A percentile compares a stretch with the other conserved stretches of the same genome.
These are phyloP conservation scores for Sebastes vulpes DNA, from an alignment of 2,797 vertebrate genomes.

Conservation along the genomic window DNA sequence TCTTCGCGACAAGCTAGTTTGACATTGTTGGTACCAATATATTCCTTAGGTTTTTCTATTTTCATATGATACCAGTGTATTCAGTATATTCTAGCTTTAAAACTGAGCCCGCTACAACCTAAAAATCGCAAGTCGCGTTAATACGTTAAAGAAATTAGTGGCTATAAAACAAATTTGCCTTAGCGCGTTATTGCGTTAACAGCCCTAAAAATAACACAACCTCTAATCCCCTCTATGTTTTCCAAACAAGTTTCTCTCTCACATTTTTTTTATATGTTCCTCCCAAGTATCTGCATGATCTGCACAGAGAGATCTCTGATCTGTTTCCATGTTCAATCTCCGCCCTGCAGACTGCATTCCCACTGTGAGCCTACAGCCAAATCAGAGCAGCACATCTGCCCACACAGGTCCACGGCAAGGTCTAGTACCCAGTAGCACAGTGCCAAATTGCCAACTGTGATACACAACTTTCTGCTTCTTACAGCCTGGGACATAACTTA, in stretches of 20 bases:
- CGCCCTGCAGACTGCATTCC: constrained; percentile 68
- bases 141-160: too few relatives aligned
- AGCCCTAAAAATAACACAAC: background rate
- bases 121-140: too few relatives aligned
- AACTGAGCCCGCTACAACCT: too few relatives aligned
- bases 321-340: constrained; percentile 72
- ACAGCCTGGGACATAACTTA: constrained; percentile 62
- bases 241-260: constrained; percentile 12
- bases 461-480: constrained; percentile 63
- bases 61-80: too few relatives aligned
- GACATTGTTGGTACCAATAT: too few relatives aligned
- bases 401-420: constrained; percentile 72
- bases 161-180: too few relatives aligned
- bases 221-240: background rate
- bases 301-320: constrained; percentile 59
- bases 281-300: constrained; percentile 57
- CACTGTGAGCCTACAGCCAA: constrained; percentile 69
- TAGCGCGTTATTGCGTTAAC: too few relatives aligned
- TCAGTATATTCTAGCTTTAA: too few relatives aligned
- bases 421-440: constrained; percentile 59
- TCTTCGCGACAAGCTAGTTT: too few relatives aligned
- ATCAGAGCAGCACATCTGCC: constrained; percentile 77
- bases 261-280: constrained; percentile 34
- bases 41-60: too few relatives aligned
- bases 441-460: constrained; percentile 60